Conservation (phyloP, 2,888 invertebrate species). For the Archaeoteleia sp. region DNA sequence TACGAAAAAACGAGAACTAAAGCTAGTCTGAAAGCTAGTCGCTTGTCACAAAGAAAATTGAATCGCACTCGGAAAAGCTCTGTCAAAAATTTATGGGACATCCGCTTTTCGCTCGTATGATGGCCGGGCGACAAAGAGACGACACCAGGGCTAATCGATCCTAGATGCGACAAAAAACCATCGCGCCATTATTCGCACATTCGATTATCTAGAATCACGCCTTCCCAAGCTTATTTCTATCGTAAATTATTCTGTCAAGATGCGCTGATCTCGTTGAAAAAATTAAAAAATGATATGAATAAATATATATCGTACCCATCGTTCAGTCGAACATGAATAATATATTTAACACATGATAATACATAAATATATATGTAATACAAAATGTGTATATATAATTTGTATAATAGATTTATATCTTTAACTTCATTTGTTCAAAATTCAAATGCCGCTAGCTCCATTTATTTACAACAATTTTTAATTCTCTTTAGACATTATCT, state of each 20-base stretch:
- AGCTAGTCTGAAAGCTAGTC: slow-evolving; percentile 46
- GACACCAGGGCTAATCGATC: slow-evolving; percentile 61
- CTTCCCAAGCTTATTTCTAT: slow-evolving; percentile 12
- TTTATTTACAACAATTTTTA: too few relatives aligned
- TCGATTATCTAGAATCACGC: slow-evolving; percentile 32
- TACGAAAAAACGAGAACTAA: slow-evolving; percentile 4
- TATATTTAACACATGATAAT: too few relatives aligned
- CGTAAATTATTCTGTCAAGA: slow-evolving; percentile 38
- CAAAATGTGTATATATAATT: too few relatives aligned
- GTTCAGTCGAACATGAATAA: too few relatives aligned
- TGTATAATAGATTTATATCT: too few relatives aligned
- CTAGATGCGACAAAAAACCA: slow-evolving; percentile 40
- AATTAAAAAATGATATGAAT: slow-evolving; percentile 3
- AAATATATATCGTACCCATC: neutral
- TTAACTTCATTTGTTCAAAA: too few relatives aligned
- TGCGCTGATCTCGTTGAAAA: too few relatives aligned
- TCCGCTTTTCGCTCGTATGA: slow-evolving; percentile 44
- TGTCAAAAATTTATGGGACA: slow-evolving; percentile 61
- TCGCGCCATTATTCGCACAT: slow-evolving; percentile 55
- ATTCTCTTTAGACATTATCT: too few relatives aligned
- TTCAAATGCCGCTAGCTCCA: too few relatives aligned
- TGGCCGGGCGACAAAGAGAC: slow-evolving; percentile 49
- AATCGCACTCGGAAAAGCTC: slow-evolving; percentile 58
- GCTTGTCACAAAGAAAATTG: slow-evolving; percentile 65
- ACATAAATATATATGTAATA: too few relatives aligned